Evolutionary conservation across 2,797 vertebrate genomes (phyloP).

Genomic region (Erithacus rubecula): DNA sequence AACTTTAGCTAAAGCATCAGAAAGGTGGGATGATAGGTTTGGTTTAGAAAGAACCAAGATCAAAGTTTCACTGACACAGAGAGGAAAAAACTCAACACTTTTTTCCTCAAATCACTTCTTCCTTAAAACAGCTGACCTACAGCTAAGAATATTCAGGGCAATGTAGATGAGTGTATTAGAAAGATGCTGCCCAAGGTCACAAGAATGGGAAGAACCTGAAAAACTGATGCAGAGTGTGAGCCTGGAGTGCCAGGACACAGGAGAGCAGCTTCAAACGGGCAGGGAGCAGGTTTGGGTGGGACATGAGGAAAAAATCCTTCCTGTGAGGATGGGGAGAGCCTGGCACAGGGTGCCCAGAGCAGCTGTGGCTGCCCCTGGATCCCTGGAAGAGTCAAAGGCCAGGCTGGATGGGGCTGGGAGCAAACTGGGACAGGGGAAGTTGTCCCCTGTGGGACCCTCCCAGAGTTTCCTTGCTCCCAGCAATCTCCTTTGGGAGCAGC

Average conservation of each 20-base stretch:
- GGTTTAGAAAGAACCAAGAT: not conserved
- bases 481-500: not conserved
- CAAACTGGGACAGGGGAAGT: rapidly evolving
- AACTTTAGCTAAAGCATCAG: not conserved
- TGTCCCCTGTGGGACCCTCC: not conserved
- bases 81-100: not conserved
- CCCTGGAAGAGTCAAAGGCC: not conserved
- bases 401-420: not conserved
- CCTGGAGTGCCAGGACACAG: not conserved
- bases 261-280: not conserved
- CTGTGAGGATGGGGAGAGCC: not conserved
- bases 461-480: not conserved
- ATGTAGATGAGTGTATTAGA: not conserved
- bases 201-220: not conserved
- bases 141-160: not conserved
- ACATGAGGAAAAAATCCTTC: not conserved
- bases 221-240: not conserved
- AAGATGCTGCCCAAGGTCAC: not conserved
- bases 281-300: too few relatives aligned
- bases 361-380: not conserved
- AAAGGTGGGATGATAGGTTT: not conserved
- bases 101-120: not conserved
- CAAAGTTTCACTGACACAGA: not conserved
- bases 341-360: not conserved
- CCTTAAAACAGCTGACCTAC: not conserved